phyloP scores from a whole-genome alignment of 2,797 vertebrate genomes.

The Sebastes matsubarae region DNA sequence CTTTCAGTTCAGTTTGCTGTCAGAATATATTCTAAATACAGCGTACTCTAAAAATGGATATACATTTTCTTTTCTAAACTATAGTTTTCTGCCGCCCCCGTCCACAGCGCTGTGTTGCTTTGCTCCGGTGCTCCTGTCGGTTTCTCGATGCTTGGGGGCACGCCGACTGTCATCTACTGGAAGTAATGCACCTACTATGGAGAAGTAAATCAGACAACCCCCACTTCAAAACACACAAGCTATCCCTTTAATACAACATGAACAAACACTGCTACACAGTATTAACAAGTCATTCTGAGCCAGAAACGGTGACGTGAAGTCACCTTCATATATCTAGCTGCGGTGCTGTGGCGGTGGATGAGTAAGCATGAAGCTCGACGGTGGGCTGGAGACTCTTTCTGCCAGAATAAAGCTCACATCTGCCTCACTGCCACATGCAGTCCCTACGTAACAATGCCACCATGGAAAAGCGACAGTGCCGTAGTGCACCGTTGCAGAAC shows the following conservation, averaged over 20 bases:
- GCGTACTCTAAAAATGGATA: too few species aligned
- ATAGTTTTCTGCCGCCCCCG: too few species aligned
- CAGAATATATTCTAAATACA: too few species aligned
- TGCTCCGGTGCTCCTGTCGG: too few species aligned
- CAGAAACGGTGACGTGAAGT: neutral
- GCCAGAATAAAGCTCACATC: conserved; percentile 33
- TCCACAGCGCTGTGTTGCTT: too few species aligned
- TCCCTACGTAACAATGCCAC: neutral
- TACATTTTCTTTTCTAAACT: too few species aligned
- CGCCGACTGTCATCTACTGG: too few species aligned
- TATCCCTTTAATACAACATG: neutral
- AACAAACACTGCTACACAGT: neutral
- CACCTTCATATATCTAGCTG: neutral
- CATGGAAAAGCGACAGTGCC: neutral
- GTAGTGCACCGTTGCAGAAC: conserved; percentile 29
- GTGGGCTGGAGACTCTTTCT: conserved; percentile 10
- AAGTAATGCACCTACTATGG: too few species aligned
- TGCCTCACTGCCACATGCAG: conserved; percentile 1
- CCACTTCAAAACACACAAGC: too few species aligned
- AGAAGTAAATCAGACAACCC: too few species aligned
- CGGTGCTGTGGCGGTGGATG: neutral
- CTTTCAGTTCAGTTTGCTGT: too few species aligned
- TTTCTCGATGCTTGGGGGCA: too few species aligned
- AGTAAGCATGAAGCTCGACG: conserved; percentile 2
- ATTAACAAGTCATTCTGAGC: neutral